Conservation (phyloP, 2,888 invertebrate genomes). For the Venustoraphidia nigricollis region DNA sequence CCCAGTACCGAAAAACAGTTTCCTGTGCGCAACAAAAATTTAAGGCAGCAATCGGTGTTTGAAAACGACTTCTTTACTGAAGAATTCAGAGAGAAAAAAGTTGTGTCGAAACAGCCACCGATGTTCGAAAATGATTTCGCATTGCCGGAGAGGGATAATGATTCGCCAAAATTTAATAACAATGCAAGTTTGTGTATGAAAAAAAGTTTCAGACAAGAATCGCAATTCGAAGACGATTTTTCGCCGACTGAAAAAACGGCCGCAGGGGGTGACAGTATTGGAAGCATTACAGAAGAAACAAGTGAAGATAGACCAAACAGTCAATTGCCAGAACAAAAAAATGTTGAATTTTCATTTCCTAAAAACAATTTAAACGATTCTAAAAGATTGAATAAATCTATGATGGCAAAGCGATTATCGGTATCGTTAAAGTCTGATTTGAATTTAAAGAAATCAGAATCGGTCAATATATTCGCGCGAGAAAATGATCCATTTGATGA, state of each 20-base stretch:
- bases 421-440: constrained; percentile 27
- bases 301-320: constrained; percentile 8
- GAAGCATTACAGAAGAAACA: constrained; percentile 25
- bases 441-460: constrained; percentile 73
- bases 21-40: constrained; percentile 6
- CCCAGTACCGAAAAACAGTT: constrained; percentile 1
- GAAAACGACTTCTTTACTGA: constrained; percentile 16
- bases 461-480: constrained; percentile 76
- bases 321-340: constrained; percentile 12
- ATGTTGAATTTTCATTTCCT: constrained; percentile 20
- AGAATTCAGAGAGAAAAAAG: constrained; percentile 22
- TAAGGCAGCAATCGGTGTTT: constrained; percentile 10
- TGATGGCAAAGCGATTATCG: constrained; percentile 18
- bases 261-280: background rate
- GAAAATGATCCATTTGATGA: constrained; percentile 81
- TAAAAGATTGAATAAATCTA: constrained; percentile 18
- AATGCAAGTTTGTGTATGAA: constrained; percentile 12
- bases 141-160: constrained; percentile 22
- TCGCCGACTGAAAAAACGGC: constrained; percentile 26
- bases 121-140: constrained; percentile 61
- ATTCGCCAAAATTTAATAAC: constrained; percentile 13
- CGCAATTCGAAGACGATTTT: constrained; percentile 41
- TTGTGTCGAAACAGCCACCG: constrained; percentile 33
- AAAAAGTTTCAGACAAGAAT: constrained; percentile 17
- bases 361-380: constrained; percentile 15